phyloP scores from a whole-genome alignment of 1,140 invertebrate species.

The Atta cephalotes region DNA sequence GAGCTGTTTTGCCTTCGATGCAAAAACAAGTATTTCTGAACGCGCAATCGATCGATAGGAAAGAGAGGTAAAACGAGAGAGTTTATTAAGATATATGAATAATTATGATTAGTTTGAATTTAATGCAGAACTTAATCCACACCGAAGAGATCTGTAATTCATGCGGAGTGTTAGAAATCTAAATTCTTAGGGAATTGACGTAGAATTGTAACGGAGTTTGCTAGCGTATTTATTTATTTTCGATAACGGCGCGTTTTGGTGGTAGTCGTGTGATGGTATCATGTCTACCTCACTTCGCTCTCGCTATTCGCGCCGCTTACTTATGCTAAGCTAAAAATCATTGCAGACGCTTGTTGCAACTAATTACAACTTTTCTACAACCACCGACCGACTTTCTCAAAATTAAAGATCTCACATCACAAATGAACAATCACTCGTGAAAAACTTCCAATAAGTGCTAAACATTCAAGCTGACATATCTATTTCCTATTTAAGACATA shows the following conservation, averaged over 20 bases:
- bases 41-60: neutral
- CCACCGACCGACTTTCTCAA: neutral
- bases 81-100: slow-evolving; percentile 2
- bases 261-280: neutral
- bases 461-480: slow-evolving; percentile 21
- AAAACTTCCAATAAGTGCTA: neutral
- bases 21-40: slow-evolving; percentile 12
- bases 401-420: slow-evolving; percentile 68
- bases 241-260: neutral
- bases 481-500: neutral
- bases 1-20: slow-evolving; percentile 8
- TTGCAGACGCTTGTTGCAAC: neutral
- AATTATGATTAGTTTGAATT: slow-evolving; percentile 12
- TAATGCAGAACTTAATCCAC: slow-evolving; percentile 3
- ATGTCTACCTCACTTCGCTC: neutral
- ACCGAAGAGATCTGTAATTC: slow-evolving; percentile 10
- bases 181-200: slow-evolving; percentile 16
- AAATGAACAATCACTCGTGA: slow-evolving; percentile 62
- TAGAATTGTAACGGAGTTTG: slow-evolving; percentile 23
- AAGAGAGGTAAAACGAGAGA: slow-evolving; percentile 16
- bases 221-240: slow-evolving; percentile 55
- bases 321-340: neutral
- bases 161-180: slow-evolving; percentile 11
- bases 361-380: slow-evolving; percentile 18
- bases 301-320: neutral